phyloP scores from a whole-genome alignment of 2,113 vertebrate species.

The Myrmecophaga tridactyla region DNA sequence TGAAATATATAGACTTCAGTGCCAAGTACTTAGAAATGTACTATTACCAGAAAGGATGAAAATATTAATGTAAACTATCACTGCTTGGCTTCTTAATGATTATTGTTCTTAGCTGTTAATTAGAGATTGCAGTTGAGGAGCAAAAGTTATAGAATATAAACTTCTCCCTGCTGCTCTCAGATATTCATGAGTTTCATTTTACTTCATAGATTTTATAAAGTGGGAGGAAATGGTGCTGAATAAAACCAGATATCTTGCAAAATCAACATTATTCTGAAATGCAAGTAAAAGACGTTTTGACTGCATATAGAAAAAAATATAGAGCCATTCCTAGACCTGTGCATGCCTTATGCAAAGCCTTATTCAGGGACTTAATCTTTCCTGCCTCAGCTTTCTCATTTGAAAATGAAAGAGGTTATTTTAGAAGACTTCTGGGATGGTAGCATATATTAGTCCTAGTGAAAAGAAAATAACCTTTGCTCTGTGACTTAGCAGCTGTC shows the following conservation, averaged over 20 bases:
- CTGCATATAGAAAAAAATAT: neutral
- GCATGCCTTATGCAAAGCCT: neutral
- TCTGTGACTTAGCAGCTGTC: neutral
- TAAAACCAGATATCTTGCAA: neutral
- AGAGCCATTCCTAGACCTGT: neutral
- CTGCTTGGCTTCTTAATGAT: slow-evolving; percentile 72
- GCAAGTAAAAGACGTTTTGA: neutral
- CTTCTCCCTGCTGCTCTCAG: neutral
- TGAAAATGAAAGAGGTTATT: neutral
- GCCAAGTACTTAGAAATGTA: slow-evolving; percentile 71
- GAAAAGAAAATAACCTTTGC: neutral
- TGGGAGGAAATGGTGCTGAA: neutral
- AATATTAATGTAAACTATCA: slow-evolving; percentile 72
- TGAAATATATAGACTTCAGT: slow-evolving; percentile 67
- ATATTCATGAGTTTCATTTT: slow-evolving; percentile 40
- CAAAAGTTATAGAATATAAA: neutral
- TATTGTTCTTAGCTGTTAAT: slow-evolving; percentile 72
- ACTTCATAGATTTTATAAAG: neutral
- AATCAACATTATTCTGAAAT: neutral
- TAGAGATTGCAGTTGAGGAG: slow-evolving; percentile 5
- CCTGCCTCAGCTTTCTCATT: neutral
- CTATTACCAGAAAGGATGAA: slow-evolving; percentile 64
- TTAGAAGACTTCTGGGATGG: neutral
- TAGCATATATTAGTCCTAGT: neutral
- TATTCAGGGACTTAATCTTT: neutral